Evolutionary conservation across 1,140 invertebrate genomes (phyloP).

Genomic region (Lepidurus packardi): DNA sequence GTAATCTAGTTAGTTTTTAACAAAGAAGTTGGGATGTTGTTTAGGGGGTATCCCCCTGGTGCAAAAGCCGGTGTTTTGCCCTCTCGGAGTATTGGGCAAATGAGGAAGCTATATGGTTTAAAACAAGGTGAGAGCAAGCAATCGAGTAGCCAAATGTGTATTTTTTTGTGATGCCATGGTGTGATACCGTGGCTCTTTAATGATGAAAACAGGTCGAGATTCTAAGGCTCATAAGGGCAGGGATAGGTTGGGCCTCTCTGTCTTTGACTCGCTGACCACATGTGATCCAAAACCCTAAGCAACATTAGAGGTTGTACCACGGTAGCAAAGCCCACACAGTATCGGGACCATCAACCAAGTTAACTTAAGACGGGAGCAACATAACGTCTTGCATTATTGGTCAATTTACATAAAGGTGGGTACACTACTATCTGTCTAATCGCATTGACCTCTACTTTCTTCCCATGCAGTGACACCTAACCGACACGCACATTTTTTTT

Average conservation of each 20-base stretch:
- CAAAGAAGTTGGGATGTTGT: no score
- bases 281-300: neutral
- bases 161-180: neutral
- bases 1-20: no score
- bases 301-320: neutral
- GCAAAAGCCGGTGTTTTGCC: neutral
- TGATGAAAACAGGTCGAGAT: neutral
- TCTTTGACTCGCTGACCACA: neutral
- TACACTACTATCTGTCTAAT: neutral
- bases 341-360: neutral
- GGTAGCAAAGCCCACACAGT: no score
- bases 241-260: neutral
- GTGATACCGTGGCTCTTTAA: neutral
- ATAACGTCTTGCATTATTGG: neutral
- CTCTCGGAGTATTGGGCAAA: neutral
- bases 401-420: conserved; percentile 5
- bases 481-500: neutral
- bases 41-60: neutral
- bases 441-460: neutral
- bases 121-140: neutral
- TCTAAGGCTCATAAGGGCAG: neutral
- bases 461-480: neutral
- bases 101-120: neutral
- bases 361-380: neutral
- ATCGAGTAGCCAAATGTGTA: neutral